A percentile compares a stretch with the other conserved stretches of the same genome.
Evolutionary conservation across 2,797 vertebrate species (phyloP).

Genomic region (Cyclura pinguis): DNA sequence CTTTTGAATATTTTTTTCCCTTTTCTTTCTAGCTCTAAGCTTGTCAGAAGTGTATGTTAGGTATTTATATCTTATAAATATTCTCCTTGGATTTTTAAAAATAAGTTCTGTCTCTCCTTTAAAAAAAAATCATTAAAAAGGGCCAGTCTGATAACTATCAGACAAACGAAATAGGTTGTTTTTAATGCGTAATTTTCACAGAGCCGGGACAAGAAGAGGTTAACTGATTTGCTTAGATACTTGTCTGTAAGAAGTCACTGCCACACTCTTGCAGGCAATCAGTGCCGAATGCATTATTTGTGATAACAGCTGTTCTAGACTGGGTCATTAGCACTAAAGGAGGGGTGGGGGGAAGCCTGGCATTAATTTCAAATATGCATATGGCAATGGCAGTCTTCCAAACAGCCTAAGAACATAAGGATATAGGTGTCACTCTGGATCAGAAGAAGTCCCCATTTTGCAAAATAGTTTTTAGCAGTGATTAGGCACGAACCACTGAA

Average conservation of each 20-base stretch:
- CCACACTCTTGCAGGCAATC: background rate
- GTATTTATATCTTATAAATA: background rate
- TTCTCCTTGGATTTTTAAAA: background rate
- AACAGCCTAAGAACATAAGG: background rate
- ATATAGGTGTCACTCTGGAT: background rate
- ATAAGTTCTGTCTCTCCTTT: background rate
- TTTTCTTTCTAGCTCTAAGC: background rate
- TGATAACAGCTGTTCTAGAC: background rate
- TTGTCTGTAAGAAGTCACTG: background rate
- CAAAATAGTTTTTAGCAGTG: background rate
- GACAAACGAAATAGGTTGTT: background rate
- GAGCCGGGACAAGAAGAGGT: background rate
- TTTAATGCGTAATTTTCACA: background rate
- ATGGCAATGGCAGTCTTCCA: background rate
- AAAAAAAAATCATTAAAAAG: background rate
- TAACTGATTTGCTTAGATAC: background rate
- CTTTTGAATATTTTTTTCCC: background rate
- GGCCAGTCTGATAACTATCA: background rate
- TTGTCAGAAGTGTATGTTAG: background rate
- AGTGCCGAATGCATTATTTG: background rate
- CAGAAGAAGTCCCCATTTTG: too few relatives aligned
- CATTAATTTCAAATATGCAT: slow-evolving; percentile 1
- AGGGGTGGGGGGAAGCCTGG: background rate
- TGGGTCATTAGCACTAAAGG: background rate
- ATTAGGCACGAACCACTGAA: background rate